Conservation (phyloP, 2,797 vertebrate genomes). For the Champsocephalus esox region DNA sequence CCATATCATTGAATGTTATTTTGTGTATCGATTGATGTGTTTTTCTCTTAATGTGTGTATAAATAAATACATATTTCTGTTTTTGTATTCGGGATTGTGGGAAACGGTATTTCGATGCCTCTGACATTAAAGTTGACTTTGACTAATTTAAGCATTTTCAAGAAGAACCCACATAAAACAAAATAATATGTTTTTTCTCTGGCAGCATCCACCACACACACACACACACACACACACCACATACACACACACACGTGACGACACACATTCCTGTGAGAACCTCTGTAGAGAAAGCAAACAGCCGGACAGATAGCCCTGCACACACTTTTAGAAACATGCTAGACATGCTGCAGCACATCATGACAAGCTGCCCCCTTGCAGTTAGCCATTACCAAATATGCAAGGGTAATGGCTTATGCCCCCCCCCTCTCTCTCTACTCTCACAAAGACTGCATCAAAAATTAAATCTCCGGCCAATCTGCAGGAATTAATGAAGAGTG, state of each 20-base stretch:
- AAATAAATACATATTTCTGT: too few relatives aligned
- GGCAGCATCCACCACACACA: background rate
- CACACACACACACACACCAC: too few relatives aligned
- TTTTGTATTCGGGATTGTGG: too few relatives aligned
- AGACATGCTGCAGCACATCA: slow-evolving; percentile 29
- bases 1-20: too few relatives aligned
- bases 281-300: background rate
- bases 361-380: slow-evolving; percentile 17
- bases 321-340: too few relatives aligned
- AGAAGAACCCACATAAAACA: too few relatives aligned
- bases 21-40: too few relatives aligned
- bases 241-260: background rate
- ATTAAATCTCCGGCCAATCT: slow-evolving; percentile 80
- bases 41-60: too few relatives aligned
- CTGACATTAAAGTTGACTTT: too few relatives aligned
- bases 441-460: slow-evolving; percentile 80
- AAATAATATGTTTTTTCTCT: background rate
- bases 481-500: slow-evolving; percentile 75
- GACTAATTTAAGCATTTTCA: too few relatives aligned
- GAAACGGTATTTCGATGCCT: too few relatives aligned
- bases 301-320: background rate
- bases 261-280: background rate
- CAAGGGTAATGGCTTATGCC: background rate
- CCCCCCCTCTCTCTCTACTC: slow-evolving; percentile 37
- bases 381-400: too few relatives aligned